Base-by-base conservation (phyloP, 2,888 invertebrate genomes). In the Platypus cylindrus region DNA sequence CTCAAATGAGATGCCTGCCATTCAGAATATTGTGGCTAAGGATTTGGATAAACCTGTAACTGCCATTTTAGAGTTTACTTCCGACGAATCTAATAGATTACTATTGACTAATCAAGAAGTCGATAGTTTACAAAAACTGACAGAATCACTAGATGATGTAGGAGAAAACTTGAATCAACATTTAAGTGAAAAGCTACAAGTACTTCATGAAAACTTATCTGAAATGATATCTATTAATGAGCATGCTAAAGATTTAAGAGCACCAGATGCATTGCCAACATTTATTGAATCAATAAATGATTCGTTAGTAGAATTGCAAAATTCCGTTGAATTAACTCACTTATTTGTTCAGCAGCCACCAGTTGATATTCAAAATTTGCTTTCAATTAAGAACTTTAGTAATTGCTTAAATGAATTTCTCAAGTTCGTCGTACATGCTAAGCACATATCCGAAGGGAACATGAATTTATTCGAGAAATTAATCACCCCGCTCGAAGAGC, bases 41-140 rank as follows among this genome's bases (percentile, higher is more conserved):
- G 55, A 56, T 38, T 30, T 60, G 12, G 49, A 56, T 36, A 47
- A 49, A 37, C 58, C 59, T 15, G 27, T 60, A 8, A 35, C 45
- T 35, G 52, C 51, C 3, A 46, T 59, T 17, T 34, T 51, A 22
- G 40, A 47, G 30, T 35, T 24, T 8, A 43, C 54, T 30, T 34
- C 37, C 22, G 34, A 41, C 4, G 32, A 30, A 12, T 11, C 36
- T 3, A 34, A 44, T 17, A 39, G 38, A 14, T 42, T 41, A 14
- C 30, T 34, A 28, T 36, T 51, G 5, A 39, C 44, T 14, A 38
- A 33, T 17, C 45, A 52, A 23, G 52, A 56, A 17, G 28, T 51
- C 12, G 34, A 38, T 5, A 43, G 45, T 36, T 23, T 59, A 9
- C 47, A 44, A n/a, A 45, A 47, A 36, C 24, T 58, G n/a, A 43